Base-by-base conservation (phyloP, 2,113 vertebrate genomes). In the Toxostoma redivivum region DNA sequence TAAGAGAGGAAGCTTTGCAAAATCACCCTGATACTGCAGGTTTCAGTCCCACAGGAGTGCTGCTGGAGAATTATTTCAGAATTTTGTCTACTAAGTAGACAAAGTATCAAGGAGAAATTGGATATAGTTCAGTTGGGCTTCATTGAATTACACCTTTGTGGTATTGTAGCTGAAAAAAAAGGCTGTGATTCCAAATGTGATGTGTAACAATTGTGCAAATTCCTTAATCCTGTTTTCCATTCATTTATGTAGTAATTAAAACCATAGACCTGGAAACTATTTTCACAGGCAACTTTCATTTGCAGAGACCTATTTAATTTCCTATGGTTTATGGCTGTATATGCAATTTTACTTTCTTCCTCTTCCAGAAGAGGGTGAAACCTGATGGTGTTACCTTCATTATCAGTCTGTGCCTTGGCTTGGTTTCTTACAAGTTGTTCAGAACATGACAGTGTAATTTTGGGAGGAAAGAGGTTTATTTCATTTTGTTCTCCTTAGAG, bases 241-340 rank as follows among this genome's bases (percentile, higher is more conserved):
- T 96, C 60, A 80, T 91, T 82, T 92, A 53, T 69, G 65, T 72
- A 73, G 74, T 95, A 96, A 95, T 82, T 79, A 96, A 90, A 97
- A 81, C 91, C 91, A 73, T 31, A 72, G 66, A 90, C 65, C 48
- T 92, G 92, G 89, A 95, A 96, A 74, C 42, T 58, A 1, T 67
- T 86, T 90, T 90, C 79, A 56, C 35, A 70, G 81, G 21, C 81
- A 92, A 44, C 60, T 83, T 92, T 86, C 30, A 56, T 94, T 95
- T 92, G 57, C 57, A 87, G 67, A 86, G 72, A 33, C 44, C 50
- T 92, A 38, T 91, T 91, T 73, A 27, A 87, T 71, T 88, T 70
- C 4, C 1, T 58, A 3, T 88, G 11, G 74, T 81, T 89, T 80
- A 44, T 88, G 90, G 76, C 42, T 86, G 12, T 64, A 22, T 81